Conservation (phyloP, 2,888 invertebrate species). For the Dugesia japonica region DNA sequence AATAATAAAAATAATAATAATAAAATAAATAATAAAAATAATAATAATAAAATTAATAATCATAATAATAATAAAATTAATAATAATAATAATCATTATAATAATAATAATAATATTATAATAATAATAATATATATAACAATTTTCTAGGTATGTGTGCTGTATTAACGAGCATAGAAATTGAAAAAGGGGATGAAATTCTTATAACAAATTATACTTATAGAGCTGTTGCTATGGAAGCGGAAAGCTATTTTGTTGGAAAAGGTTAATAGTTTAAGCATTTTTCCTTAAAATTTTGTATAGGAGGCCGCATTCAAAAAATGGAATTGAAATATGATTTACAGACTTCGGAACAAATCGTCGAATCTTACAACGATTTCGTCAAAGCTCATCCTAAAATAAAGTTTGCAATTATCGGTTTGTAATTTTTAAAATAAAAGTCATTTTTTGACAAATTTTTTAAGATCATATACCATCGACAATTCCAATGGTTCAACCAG, state of each 20-base stretch:
- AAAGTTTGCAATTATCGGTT: not conserved
- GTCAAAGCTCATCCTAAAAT: not conserved
- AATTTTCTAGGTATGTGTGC: not conserved
- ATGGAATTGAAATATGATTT: too few species aligned
- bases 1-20: too few species aligned
- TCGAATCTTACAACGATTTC: not conserved
- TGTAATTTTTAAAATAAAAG: not conserved
- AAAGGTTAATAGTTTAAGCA: too few species aligned
- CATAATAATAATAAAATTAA: too few species aligned
- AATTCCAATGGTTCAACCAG: slow-evolving; percentile 40
- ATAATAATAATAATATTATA: not conserved
- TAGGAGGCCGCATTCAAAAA: too few species aligned
- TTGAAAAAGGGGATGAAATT: not conserved
- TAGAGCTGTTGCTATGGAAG: not conserved
- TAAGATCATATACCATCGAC: slow-evolving; percentile 43
- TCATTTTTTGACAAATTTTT: too few species aligned
- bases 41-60: too few species aligned
- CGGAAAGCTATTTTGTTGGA: not conserved
- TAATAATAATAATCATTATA: too few species aligned
- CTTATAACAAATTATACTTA: not conserved
- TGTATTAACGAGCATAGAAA: not conserved
- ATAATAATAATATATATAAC: not conserved
- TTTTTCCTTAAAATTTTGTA: too few species aligned
- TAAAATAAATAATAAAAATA: too few species aligned
- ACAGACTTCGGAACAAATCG: too few species aligned